Evolutionary conservation across 2,113 vertebrate species (phyloP).

Genomic region (Apaloderma vittatum): DNA sequence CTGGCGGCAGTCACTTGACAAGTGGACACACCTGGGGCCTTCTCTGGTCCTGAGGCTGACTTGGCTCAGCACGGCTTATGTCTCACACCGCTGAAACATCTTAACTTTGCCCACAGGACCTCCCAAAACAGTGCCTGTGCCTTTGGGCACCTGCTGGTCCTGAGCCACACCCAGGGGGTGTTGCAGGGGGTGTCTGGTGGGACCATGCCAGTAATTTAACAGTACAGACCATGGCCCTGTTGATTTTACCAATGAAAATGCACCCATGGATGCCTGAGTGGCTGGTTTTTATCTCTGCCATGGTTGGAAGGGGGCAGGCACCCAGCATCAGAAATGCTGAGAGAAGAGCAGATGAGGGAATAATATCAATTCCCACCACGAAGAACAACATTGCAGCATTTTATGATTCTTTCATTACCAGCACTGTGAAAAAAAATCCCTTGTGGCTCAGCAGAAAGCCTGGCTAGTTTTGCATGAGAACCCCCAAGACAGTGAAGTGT

Average conservation of each 20-base stretch:
- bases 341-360: neutral
- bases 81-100: neutral
- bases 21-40: rapidly evolving
- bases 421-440: neutral
- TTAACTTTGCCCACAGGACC: rapidly evolving
- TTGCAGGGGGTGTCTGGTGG: rapidly evolving
- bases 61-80: neutral
- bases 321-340: neutral
- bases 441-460: neutral
- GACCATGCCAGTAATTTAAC: neutral
- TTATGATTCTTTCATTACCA: neutral
- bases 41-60: neutral
- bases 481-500: neutral
- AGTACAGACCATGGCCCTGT: rapidly evolving
- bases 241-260: neutral
- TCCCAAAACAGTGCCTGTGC: neutral
- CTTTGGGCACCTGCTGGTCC: neutral
- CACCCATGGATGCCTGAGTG: rapidly evolving
- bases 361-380: neutral
- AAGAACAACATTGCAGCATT: neutral
- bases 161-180: neutral
- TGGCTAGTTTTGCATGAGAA: neutral
- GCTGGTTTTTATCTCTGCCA: neutral
- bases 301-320: neutral
- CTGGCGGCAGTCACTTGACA: rapidly evolving